Conservation (phyloP, 2,797 vertebrate species). For the Falco columbarius region DNA sequence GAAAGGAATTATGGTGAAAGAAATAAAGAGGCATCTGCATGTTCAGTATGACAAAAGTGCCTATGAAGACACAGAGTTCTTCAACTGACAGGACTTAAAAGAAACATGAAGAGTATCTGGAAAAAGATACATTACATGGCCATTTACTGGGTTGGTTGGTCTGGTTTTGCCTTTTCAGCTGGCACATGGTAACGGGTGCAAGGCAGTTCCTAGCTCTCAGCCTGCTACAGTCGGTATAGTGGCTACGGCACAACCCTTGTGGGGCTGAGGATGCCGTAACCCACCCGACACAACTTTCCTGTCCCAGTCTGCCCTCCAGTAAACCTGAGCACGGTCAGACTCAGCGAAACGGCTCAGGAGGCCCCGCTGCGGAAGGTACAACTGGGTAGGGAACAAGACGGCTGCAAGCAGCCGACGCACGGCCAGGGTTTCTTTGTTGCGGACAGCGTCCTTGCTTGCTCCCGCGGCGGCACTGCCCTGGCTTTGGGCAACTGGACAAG, state of each 20-base stretch:
- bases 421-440: fast-evolving
- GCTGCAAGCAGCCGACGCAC: neutral
- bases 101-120: neutral
- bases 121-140: fast-evolving
- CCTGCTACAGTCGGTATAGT: neutral
- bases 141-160: neutral
- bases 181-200: fast-evolving
- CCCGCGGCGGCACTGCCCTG: neutral
- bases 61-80: neutral
- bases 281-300: neutral
- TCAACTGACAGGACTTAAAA: neutral
- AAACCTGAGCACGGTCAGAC: neutral
- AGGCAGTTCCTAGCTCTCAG: neutral
- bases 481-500: neutral
- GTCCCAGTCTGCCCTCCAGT: neutral
- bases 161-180: neutral
- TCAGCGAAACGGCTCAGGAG: neutral
- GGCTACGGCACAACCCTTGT: neutral
- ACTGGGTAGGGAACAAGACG: fast-evolving
- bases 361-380: fast-evolving
- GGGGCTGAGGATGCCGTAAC: neutral
- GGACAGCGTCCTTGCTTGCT: fast-evolving
- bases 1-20: neutral
- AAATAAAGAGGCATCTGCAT: neutral
- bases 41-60: neutral